These are phyloP conservation scores for Ptiloglossa arizonensis DNA, from an alignment of 1,140 invertebrate genomes.

Conservation along the genomic window DNA sequence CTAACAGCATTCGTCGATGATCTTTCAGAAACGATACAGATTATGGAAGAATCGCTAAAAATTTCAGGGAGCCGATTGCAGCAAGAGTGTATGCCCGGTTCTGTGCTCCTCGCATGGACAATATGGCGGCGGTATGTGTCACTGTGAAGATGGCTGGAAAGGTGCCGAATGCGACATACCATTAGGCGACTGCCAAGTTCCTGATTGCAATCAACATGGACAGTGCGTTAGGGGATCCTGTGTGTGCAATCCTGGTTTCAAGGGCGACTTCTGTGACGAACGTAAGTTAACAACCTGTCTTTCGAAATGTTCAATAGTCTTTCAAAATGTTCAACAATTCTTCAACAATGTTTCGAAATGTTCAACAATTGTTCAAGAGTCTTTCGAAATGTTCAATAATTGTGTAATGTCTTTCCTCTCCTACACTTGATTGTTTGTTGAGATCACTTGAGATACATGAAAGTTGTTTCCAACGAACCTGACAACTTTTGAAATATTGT, in stretches of 20 bases:
- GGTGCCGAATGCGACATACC: conserved; percentile 97
- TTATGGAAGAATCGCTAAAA: conserved; percentile 12
- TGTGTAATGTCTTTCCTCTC: too few relatives aligned
- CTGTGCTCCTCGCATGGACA: conserved; percentile 97
- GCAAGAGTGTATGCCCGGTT: conserved; percentile 95
- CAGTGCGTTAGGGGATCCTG: conserved; percentile 94
- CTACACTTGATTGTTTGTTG: too few relatives aligned
- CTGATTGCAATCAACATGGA: conserved; percentile 95
- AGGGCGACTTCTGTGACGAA: conserved; percentile 91
- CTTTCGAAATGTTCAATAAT: too few relatives aligned
- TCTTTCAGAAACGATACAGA: neutral
- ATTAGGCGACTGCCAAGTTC: conserved; percentile 93
- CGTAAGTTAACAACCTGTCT: conserved; percentile 83
- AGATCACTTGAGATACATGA: too few relatives aligned
- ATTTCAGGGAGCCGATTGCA: conserved; percentile 81
- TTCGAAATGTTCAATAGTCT: neutral
- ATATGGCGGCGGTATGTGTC: conserved; percentile 96
- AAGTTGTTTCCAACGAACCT: too few relatives aligned
- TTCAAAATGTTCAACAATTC: too few relatives aligned
- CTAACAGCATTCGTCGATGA: conserved; percentile 12
- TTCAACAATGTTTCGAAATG: too few relatives aligned
- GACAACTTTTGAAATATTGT: too few relatives aligned
- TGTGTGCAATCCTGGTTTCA: conserved; percentile 94
- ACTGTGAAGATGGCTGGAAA: conserved; percentile 98
- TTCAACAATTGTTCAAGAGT: too few relatives aligned